phyloP scores from a whole-genome alignment of 2,797 vertebrate species.

The Aselliscus stoliczkanus region DNA sequence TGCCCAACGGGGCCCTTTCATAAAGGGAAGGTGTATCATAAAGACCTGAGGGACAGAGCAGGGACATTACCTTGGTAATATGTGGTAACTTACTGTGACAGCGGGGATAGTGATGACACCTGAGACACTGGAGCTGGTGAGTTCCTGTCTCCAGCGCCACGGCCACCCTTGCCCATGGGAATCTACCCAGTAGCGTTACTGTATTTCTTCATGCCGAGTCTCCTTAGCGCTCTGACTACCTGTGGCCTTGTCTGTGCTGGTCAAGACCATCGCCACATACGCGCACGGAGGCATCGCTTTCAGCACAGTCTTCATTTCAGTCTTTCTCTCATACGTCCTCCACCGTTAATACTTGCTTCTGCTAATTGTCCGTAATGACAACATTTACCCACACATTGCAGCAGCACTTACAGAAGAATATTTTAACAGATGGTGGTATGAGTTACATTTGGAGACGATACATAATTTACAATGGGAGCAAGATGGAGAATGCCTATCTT shows the following conservation, averaged over 20 bases:
- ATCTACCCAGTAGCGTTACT: fast-evolving
- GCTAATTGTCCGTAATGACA: fast-evolving
- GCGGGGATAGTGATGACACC: no score
- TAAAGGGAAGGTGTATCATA: not conserved
- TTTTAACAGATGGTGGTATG: not conserved
- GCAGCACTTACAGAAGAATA: not conserved
- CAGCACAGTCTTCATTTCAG: not conserved
- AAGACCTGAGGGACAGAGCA: not conserved
- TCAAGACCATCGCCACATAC: no score
- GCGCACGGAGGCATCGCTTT: no score
- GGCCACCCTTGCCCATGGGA: fast-evolving
- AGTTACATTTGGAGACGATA: not conserved
- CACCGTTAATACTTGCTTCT: fast-evolving
- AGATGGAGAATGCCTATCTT: no score
- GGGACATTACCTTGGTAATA: no score
- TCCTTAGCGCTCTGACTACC: not conserved
- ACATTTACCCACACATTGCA: no score
- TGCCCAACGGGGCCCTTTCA: not conserved
- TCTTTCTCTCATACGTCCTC: not conserved
- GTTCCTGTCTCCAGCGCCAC: not conserved
- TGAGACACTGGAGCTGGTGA: not conserved
- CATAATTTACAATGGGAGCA: not conserved
- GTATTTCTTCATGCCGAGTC: not conserved
- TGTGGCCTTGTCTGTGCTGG: fast-evolving
- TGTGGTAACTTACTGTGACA: not conserved